A percentile compares a stretch with the other conserved stretches of the same genome.
Conservation (phyloP, 37 sponge, comb jelly and placozoan species). For the Tethya wilhelma region DNA sequence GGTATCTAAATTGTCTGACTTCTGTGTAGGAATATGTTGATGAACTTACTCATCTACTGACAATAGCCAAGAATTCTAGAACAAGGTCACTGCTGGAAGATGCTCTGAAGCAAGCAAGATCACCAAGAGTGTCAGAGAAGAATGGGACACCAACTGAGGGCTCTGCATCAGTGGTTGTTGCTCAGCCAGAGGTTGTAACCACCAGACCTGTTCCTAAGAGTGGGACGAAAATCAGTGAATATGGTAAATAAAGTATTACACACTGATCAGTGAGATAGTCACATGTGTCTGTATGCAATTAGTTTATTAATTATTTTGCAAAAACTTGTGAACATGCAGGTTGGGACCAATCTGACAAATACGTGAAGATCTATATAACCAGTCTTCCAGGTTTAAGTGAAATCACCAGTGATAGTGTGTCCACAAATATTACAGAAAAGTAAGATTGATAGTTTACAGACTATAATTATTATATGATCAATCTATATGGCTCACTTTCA, state of each 20-base stretch:
- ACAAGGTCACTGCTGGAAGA: constrained; percentile 33
- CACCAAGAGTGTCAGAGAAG: background rate
- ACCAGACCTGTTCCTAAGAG: background rate
- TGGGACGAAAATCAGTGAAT: constrained; percentile 33
- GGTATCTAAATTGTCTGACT: no score
- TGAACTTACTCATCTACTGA: constrained; percentile 57
- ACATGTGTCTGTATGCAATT: background rate
- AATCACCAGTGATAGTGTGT: no score
- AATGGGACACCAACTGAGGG: constrained; percentile 5
- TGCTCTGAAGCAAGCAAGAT: constrained; percentile 15
- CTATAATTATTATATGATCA: constrained; percentile 14
- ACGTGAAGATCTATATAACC: constrained; percentile 94
- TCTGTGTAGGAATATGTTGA: constrained; percentile 40
- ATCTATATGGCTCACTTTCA: background rate
- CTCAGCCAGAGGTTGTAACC: no score
- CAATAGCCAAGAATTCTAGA: constrained; percentile 51
- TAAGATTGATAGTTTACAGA: no score
- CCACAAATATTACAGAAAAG: constrained; percentile 4
- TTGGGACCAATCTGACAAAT: constrained; percentile 91
- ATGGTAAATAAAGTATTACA: constrained; percentile 36
- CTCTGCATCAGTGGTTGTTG: background rate
- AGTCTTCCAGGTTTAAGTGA: no score
- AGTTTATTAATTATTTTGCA: background rate
- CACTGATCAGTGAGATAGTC: no score
- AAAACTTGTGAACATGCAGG: constrained; percentile 30